Evolutionary conservation across 2,797 vertebrate species (phyloP).

Genomic region (Peromyscus melanophrys): DNA sequence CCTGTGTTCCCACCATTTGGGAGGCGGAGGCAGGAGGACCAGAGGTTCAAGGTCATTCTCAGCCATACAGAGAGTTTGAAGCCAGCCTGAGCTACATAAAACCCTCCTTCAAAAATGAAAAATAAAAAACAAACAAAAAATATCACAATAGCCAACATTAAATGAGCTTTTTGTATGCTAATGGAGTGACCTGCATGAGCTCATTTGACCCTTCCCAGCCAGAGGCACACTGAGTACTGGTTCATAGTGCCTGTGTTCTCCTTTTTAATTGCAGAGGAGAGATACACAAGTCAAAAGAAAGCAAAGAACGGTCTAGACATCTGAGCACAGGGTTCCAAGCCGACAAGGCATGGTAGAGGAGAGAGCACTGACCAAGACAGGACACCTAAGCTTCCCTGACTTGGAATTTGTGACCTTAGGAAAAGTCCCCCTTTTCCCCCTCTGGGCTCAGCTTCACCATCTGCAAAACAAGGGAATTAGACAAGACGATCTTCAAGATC

Average conservation of each 20-base stretch:
- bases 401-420: conserved; percentile 16
- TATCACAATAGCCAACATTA: not conserved
- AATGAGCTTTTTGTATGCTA: conserved; percentile 42
- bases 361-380: not conserved
- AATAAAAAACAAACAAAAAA: not conserved
- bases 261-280: conserved; percentile 11
- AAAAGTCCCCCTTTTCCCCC: not conserved
- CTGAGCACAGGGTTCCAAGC: not conserved
- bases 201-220: not conserved
- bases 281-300: not conserved
- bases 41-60: not conserved
- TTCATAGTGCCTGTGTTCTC: not conserved
- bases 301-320: not conserved
- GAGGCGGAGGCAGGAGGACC: not conserved
- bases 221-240: accelerated
- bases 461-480: conserved; percentile 67
- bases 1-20: not conserved
- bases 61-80: not conserved
- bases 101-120: not conserved
- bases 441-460: conserved; percentile 51
- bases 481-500: conserved; percentile 75
- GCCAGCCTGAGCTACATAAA: not conserved
- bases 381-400: not conserved
- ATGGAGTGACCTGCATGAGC: not conserved
- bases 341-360: not conserved